Base-by-base conservation (phyloP, 2,888 invertebrate species). In the Erynnis tages region DNA sequence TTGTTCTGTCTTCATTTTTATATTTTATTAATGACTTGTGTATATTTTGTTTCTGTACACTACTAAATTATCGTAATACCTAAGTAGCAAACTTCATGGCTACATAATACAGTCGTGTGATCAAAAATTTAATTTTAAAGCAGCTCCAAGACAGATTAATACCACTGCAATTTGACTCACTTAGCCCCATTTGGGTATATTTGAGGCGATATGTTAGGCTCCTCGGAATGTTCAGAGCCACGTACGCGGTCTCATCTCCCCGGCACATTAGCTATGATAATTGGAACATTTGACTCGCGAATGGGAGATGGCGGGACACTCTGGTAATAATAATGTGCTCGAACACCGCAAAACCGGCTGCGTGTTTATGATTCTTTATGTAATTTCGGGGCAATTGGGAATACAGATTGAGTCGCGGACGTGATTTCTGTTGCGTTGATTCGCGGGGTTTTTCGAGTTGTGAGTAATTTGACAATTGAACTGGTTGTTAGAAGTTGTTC, bases 241-340 rank as follows among this genome's bases (percentile, higher is more conserved):
- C 49, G 45, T 56, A 55, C 61, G 58, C 60, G 64, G 62, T 61
- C 54, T 54, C 69, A 70, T 71, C 73, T 76, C 71, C 71, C 74
- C 76, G 76, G 70, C 67, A 73, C 84, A 83, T 86, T 85, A 84
- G 78, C 74, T 86, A 86, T 83, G 85, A 86, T 84, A 86, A 86
- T 83, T 85, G 82, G 82, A 73, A 82, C 83, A 83, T 86, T 85
- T 82, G 82, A 82, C 80, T 81, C 76, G 79, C 75, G 78, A 76
- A 76, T 76, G 74, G 71, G 71, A 79, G 73, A 75, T 76, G 79
- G 75, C 66, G 74, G 66, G 62, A 63, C 61, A 67, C 43, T 27
- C 59, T 65, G 57, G 34, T 49, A 60, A 65, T 75, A 71, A 72
- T 79, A 76, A 35, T 54, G 52, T 55, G 38, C 48, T 44, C 35